Percentiles rank a stretch among this genome's conserved stretches.
Evolutionary conservation across 2,113 vertebrate genomes (phyloP).

Genomic region (Lampris incognitus): DNA sequence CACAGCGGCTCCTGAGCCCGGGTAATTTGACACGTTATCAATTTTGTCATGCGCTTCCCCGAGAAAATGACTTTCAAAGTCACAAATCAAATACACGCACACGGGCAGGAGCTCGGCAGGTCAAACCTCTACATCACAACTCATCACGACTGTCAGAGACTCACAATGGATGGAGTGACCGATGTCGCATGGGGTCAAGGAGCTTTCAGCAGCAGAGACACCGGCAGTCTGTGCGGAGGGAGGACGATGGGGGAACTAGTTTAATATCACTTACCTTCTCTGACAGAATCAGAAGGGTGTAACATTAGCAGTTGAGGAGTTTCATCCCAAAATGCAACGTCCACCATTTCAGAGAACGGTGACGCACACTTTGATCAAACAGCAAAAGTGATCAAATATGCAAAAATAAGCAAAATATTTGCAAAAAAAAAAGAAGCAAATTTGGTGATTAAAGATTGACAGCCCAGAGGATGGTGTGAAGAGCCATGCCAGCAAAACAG

Average conservation of each 20-base stretch:
- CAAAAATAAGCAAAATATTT: no score
- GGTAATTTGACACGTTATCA: background rate
- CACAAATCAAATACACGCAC: background rate
- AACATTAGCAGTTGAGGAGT: no score
- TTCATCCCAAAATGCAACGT: no score
- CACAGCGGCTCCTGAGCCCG: background rate
- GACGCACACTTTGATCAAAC: no score
- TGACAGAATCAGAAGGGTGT: no score
- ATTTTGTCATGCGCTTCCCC: background rate
- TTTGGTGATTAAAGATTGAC: no score
- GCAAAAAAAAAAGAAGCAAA: no score
- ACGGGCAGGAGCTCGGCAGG: background rate
- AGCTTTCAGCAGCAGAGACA: constrained; percentile 2
- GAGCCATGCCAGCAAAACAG: no score
- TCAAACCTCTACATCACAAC: background rate
- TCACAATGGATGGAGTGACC: background rate
- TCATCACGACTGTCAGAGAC: constrained; percentile 5
- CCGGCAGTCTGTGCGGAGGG: background rate
- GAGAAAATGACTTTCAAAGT: background rate
- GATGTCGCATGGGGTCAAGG: background rate
- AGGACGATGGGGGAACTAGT: background rate
- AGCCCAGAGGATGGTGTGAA: no score
- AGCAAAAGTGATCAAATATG: no score
- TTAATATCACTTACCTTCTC: background rate
- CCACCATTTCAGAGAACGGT: no score